These are phyloP conservation scores for Sardinella longiceps DNA, from an alignment of 2,797 vertebrate species.

Conservation along the genomic window DNA sequence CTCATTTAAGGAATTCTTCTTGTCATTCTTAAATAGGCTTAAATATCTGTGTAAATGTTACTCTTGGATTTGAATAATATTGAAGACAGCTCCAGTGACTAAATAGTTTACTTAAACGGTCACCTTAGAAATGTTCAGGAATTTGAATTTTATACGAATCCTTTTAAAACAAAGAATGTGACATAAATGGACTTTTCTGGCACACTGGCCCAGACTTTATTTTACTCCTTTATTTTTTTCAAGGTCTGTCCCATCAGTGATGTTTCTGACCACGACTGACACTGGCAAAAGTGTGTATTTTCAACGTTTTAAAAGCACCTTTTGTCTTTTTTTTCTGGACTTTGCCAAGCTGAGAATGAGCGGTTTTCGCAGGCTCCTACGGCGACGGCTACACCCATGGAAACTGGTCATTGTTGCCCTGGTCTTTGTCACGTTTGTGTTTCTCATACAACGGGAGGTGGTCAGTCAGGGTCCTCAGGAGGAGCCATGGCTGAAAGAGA, in stretches of 20 bases:
- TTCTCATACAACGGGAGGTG: slow-evolving; percentile 96
- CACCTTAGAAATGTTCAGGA: slow-evolving; percentile 2
- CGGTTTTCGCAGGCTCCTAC: slow-evolving; percentile 78
- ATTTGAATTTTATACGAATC: background rate
- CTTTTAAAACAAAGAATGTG: slow-evolving; percentile 11
- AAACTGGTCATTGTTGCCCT: slow-evolving; percentile 84
- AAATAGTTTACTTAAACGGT: background rate
- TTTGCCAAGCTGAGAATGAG: slow-evolving; percentile 76
- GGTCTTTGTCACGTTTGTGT: slow-evolving; percentile 89
- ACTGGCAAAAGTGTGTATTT: slow-evolving; percentile 62
- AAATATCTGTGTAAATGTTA: slow-evolving; percentile 50
- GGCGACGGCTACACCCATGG: slow-evolving; percentile 84
- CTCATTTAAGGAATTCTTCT: slow-evolving; percentile 45
- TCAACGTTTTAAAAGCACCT: slow-evolving; percentile 34
- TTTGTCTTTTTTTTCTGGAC: slow-evolving; percentile 34
- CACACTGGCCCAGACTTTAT: background rate
- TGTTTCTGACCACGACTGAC: slow-evolving; percentile 45
- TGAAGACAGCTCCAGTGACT: slow-evolving; percentile 26
- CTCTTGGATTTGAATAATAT: slow-evolving; percentile 37
- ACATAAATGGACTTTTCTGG: background rate
- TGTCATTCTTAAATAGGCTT: slow-evolving; percentile 38
- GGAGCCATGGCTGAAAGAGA: slow-evolving; percentile 83
- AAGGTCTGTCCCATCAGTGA: slow-evolving; percentile 48
- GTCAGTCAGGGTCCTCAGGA: slow-evolving; percentile 81
- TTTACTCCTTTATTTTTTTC: slow-evolving; percentile 31